These are phyloP conservation scores for Gnathochromis pfefferi DNA, from an alignment of 2,113 vertebrate species.

Conservation along the genomic window DNA sequence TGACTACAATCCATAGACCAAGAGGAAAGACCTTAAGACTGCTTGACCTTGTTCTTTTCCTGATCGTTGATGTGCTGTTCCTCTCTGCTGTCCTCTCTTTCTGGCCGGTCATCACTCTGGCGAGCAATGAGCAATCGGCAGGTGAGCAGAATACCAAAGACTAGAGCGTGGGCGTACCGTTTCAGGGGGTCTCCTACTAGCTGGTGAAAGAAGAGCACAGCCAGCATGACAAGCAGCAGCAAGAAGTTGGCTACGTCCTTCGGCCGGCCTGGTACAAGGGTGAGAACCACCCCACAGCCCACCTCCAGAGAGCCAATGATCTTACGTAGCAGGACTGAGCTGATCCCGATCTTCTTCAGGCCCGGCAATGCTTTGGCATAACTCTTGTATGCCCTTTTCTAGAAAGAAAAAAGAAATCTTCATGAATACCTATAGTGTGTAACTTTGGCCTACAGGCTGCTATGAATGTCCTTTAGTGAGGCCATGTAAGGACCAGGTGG, in stretches of 20 bases:
- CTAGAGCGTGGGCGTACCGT: constrained; percentile 91
- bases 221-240: constrained; percentile 90
- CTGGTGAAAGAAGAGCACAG: constrained; percentile 95
- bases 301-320: constrained; percentile 92
- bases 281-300: constrained; percentile 90
- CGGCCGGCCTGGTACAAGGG: constrained; percentile 88
- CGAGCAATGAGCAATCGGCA: constrained; percentile 93
- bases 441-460: neutral
- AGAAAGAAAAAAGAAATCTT: constrained; percentile 17
- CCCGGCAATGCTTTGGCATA: constrained; percentile 92
- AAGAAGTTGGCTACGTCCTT: constrained; percentile 97
- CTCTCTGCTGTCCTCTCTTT: constrained; percentile 80
- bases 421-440: neutral
- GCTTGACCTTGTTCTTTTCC: constrained; percentile 93
- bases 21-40: constrained; percentile 75
- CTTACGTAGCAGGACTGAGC: constrained; percentile 92
- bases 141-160: constrained; percentile 95
- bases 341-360: constrained; percentile 92
- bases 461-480: neutral
- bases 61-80: constrained; percentile 73
- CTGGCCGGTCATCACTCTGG: constrained; percentile 83
- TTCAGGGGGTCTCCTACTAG: constrained; percentile 95
- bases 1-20: constrained; percentile 37
- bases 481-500: neutral
- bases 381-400: constrained; percentile 98